Base-by-base conservation (phyloP, 2,888 invertebrate genomes). In the Luperina nickerlii region DNA sequence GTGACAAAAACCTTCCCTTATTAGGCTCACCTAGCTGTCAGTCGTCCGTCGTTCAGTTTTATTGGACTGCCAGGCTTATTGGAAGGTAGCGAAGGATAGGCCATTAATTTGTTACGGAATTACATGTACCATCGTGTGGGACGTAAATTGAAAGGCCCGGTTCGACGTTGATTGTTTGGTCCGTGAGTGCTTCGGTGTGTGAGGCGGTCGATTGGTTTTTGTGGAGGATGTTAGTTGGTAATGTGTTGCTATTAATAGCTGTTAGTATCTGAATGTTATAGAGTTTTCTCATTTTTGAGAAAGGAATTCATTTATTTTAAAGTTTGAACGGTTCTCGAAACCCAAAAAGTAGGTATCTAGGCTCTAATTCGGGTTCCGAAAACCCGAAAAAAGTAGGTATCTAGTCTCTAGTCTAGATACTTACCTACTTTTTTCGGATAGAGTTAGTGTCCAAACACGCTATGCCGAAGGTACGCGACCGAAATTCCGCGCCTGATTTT, bases 81-180 rank as follows among this genome's bases (percentile, higher is more conserved):
- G 89, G 90, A 88, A 88, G 86, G 85, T 89, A 87, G 85, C 78
- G 90, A 91, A 87, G 87, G 90, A 90, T 90, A 87, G 92, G 78
- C 90, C 90, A 92, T 92, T 92, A 92, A 91, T 91, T 90, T 90
- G 92, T 91, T 90, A 88, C 87, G 86, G 86, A 87, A 91, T 91
- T 91, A 92, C 92, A 87, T 90, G 89, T 85, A 81, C 86, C 87
- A 82, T 80, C 84, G 79, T 81, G 87, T 83, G 81, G 81, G 84
- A 78, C 63, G 81, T 70, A 81, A 79, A 88, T 87, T 85, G 85
- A 78, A 82, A 65, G 79, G 77, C 57, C 63, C 66, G 65, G 74
- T 82, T 84, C 74, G 83, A 83, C 76, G 80, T 88, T 90, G 81
- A 81, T 87, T 79, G 83, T 86, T 72, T 54, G 67, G 57, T 60